phyloP scores from a whole-genome alignment of 2,797 vertebrate genomes.

The Cyprinodon diabolis region DNA sequence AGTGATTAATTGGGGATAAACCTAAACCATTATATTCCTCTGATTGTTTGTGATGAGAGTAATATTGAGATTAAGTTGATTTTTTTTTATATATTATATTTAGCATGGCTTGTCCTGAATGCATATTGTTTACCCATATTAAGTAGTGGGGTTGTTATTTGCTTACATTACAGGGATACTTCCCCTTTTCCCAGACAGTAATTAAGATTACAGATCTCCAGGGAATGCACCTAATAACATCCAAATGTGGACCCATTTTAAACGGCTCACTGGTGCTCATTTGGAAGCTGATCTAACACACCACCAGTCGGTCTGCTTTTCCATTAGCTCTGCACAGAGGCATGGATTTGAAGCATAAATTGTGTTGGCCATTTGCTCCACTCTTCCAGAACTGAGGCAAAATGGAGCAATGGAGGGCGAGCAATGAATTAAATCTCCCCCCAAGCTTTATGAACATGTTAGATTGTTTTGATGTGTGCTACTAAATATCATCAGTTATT shows the following conservation, averaged over 20 bases:
- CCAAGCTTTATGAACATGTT: conserved; percentile 5
- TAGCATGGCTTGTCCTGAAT: background rate
- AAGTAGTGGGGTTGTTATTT: background rate
- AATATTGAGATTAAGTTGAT: background rate
- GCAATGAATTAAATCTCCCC: conserved; percentile 4
- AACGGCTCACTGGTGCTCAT: conserved; percentile 8
- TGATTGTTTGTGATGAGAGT: background rate
- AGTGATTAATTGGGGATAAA: background rate
- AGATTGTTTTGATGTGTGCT: conserved; percentile 13
- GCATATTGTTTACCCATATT: background rate
- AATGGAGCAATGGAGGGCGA: conserved; percentile 22
- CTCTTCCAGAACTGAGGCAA: conserved; percentile 19
- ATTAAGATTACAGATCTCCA: conserved; percentile 9
- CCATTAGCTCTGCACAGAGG: conserved; percentile 24
- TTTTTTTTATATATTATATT: background rate
- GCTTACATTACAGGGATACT: background rate
- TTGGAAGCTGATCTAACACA: conserved; percentile 20
- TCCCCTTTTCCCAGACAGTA: conserved; percentile 14
- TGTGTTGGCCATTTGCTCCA: conserved; percentile 34
- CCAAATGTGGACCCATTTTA: conserved; percentile 25
- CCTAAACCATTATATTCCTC: background rate
- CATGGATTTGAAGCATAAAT: conserved; percentile 27
- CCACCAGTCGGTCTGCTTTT: conserved; percentile 25
- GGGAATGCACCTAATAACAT: conserved; percentile 9
- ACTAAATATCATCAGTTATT: conserved; percentile 18